Percentiles rank a stretch among this genome's conserved stretches.
phyloP scores from a whole-genome alignment of 2,113 vertebrate genomes.

The Bothrops jararaca region DNA sequence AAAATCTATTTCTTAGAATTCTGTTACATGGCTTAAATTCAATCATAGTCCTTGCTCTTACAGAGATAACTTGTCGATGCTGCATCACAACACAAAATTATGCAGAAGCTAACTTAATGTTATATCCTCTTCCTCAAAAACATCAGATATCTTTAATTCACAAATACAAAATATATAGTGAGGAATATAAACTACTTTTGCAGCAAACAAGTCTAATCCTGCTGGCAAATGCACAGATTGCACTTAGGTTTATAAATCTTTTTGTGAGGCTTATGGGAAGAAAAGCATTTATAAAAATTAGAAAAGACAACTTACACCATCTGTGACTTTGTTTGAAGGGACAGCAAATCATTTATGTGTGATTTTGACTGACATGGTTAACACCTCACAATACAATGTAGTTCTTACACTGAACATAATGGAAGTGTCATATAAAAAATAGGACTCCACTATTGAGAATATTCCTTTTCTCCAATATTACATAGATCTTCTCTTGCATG shows the following conservation, averaged over 20 bases:
- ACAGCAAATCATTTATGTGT: neutral
- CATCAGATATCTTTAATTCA: neutral
- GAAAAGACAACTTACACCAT: neutral
- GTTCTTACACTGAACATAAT: neutral
- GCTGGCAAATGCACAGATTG: neutral
- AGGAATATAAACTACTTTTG: neutral
- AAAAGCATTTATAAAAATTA: neutral
- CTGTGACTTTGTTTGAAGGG: slow-evolving; percentile 18
- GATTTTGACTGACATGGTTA: neutral
- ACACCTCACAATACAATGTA: neutral
- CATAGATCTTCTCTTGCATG: neutral
- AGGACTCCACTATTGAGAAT: neutral
- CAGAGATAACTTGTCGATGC: neutral
- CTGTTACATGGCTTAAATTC: neutral
- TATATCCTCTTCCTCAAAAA: neutral
- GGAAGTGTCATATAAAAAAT: neutral
- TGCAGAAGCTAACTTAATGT: neutral
- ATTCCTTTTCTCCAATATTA: neutral
- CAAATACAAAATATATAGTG: too few relatives aligned
- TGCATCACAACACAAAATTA: neutral
- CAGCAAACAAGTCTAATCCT: neutral
- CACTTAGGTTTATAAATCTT: neutral
- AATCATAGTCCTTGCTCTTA: neutral
- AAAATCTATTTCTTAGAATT: neutral
- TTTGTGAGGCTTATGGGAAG: neutral